Conservation (phyloP, 2,888 invertebrate species). For the Drosophila melanosoma region DNA sequence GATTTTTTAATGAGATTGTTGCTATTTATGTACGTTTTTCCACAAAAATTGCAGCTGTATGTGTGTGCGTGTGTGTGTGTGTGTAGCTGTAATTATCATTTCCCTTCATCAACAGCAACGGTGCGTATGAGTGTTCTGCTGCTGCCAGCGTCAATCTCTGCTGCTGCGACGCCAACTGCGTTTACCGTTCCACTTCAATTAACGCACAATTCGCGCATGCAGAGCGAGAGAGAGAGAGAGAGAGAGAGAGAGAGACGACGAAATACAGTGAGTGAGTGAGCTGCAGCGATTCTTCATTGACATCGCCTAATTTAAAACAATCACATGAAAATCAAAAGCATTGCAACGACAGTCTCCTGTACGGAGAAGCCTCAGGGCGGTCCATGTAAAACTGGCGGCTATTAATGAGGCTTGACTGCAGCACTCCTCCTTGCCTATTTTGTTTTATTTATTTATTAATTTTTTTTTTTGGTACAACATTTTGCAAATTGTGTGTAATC, state of each 20-base stretch:
- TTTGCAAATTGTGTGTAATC: background rate
- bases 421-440: background rate
- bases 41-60: conserved; percentile 65
- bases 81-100: conserved; percentile 76
- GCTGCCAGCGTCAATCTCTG: conserved; percentile 20
- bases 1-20: conserved; percentile 82
- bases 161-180: conserved; percentile 35
- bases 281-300: conserved; percentile 37
- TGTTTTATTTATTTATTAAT: background rate
- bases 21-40: conserved; percentile 83
- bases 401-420: conserved; percentile 58
- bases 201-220: conserved; percentile 45
- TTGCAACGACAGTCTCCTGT: background rate
- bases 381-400: conserved; percentile 38
- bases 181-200: conserved; percentile 66
- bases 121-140: conserved; percentile 66
- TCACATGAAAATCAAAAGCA: conserved; percentile 59
- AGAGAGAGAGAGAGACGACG: background rate
- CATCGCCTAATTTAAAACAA: conserved; percentile 70
- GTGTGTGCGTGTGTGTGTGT: conserved; percentile 17
- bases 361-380: conserved; percentile 38
- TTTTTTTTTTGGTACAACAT: background rate
- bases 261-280: background rate
- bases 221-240: background rate
- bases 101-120: conserved; percentile 73